These are phyloP conservation scores for Drosophila kanekoi DNA, from an alignment of 2,888 invertebrate genomes.

Conservation along the genomic window DNA sequence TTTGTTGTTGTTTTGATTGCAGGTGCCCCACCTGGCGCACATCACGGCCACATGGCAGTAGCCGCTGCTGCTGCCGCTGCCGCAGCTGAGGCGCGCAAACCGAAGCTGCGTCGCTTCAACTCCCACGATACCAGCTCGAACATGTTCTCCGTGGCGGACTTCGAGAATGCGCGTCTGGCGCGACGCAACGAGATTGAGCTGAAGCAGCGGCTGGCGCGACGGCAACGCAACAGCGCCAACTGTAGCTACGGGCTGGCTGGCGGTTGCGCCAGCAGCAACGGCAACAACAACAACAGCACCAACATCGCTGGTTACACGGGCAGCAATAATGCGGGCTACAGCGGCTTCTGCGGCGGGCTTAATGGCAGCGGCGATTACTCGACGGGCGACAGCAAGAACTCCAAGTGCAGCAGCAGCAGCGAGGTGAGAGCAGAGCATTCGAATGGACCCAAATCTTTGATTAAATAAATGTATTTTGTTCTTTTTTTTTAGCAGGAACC, in stretches of 20 bases:
- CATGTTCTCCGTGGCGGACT: constrained; percentile 85
- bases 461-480: neutral
- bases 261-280: constrained; percentile 7
- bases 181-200: constrained; percentile 85
- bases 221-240: constrained; percentile 83
- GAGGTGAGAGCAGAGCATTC: constrained; percentile 68
- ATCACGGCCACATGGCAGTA: constrained; percentile 66
- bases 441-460: neutral
- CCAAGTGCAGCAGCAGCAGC: constrained; percentile 84
- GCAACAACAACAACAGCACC: constrained; percentile 7
- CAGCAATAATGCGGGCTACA: constrained; percentile 29
- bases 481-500: constrained; percentile 77
- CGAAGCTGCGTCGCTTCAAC: constrained; percentile 84
- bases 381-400: constrained; percentile 85
- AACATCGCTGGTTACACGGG: constrained; percentile 10
- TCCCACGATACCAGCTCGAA: constrained; percentile 85
- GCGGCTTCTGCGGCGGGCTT: constrained; percentile 65
- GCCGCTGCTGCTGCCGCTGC: constrained; percentile 48
- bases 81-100: constrained; percentile 82
- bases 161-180: constrained; percentile 85
- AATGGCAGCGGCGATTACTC: constrained; percentile 84
- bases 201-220: constrained; percentile 83
- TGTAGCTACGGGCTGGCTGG: constrained; percentile 75
- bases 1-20: constrained; percentile 23
- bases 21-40: constrained; percentile 68